Base-by-base conservation (phyloP, 2,888 invertebrate species). In the Rhaphigaster nebulosa region DNA sequence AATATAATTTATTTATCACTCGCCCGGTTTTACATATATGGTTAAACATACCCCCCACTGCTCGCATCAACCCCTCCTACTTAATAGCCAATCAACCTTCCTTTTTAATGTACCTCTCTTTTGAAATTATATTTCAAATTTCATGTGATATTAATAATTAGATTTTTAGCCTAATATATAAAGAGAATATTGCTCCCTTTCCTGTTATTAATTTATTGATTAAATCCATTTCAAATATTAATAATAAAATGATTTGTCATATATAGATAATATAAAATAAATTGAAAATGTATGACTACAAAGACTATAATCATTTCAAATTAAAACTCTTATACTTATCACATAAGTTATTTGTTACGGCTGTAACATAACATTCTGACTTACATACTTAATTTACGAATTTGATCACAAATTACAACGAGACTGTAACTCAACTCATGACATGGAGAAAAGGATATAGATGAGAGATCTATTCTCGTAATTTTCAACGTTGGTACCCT, bases 1-100 rank as follows among this genome's bases (percentile, higher is more conserved):
- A 84, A 84, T 84, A 50, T 50, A 84, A 84, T 84, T 84, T 84
- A 84, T 84, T 84, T 84, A 84, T 45, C 84, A n/a, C 8, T 80
- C 45, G 15, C n/a, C n/a, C 5, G 13, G 45, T 23, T 20, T 84
- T 84, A 84, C 26, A 41, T 84, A 84, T 45, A 84, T 45, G n/a
- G 45, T 41, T 45, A 84, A 41, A 84, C 45, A 84, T 45, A 23
- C 8, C 84, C 38, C 41, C 23, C 45, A 0, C 84, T n/a, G n/a
- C 41, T n/a, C 45, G 10, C 84, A 45, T 45, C 41, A 41, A 8
- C 41, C n/a, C n/a, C n/a, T 41, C 84, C 18, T 50, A n/a, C n/a
- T 84, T 84, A 84, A 84, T 50, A 50, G n/a, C 84, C 84, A 41
- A 84, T 84, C 50, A 84, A 84, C 84, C 45, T 84, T 13, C n/a